These are phyloP conservation scores for Tipula vernalis DNA, from an alignment of 2,888 invertebrate species.

Conservation along the genomic window DNA sequence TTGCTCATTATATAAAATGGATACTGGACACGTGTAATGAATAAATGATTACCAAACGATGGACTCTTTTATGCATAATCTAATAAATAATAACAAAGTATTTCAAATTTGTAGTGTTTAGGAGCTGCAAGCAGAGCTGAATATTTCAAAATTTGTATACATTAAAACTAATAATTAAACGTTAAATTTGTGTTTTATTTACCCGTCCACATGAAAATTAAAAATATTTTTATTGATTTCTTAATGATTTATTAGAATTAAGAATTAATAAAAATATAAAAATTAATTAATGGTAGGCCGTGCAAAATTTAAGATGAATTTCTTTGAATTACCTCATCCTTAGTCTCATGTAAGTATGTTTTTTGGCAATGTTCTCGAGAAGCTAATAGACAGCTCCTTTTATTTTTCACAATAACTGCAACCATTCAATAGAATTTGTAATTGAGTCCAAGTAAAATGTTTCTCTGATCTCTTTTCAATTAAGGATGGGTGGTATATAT, in stretches of 20 bases:
- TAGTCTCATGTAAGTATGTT: constrained; percentile 87
- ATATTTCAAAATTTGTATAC: neutral
- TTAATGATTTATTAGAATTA: neutral
- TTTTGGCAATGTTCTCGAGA: constrained; percentile 88
- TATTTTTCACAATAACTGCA: constrained; percentile 89
- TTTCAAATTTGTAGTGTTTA: too few relatives aligned
- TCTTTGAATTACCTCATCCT: neutral
- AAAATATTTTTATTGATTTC: neutral
- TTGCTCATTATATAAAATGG: constrained; percentile 5
- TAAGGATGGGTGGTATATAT: constrained; percentile 88
- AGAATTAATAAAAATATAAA: neutral
- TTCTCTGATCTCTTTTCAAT: constrained; percentile 72
- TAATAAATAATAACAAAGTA: too few relatives aligned
- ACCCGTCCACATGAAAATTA: neutral
- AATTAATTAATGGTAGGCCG: neutral
- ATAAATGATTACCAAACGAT: neutral
- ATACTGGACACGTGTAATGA: constrained; percentile 6
- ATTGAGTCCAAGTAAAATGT: constrained; percentile 80
- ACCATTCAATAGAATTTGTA: constrained; percentile 95
- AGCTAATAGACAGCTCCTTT: constrained; percentile 89
- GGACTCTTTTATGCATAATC: too few relatives aligned
- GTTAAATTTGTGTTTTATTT: neutral
- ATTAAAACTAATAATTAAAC: neutral
- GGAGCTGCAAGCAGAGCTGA: neutral
- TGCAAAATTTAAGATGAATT: neutral